Conservation (phyloP, 2,797 vertebrate genomes). For the Masticophis lateralis region DNA sequence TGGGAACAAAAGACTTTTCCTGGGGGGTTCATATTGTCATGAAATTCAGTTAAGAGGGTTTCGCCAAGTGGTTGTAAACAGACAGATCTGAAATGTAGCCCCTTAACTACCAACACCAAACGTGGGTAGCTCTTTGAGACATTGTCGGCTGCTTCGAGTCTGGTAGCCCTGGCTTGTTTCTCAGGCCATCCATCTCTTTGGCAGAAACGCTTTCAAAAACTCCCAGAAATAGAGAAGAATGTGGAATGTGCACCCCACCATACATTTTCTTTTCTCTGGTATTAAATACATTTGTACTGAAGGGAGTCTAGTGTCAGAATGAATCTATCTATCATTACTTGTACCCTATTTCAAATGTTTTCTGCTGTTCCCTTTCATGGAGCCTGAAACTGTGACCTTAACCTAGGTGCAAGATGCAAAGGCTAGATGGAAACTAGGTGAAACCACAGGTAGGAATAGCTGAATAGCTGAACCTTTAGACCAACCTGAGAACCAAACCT, state of each 20-base stretch:
- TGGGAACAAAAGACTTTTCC: background rate
- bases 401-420: slow-evolving; percentile 67
- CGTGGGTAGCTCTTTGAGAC: background rate
- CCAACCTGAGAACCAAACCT: slow-evolving; percentile 75
- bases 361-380: slow-evolving; percentile 49
- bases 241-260: too few relatives aligned
- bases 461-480: slow-evolving; percentile 84
- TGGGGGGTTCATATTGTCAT: background rate
- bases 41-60: background rate
- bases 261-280: background rate
- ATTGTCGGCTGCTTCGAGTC: background rate
- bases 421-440: slow-evolving; percentile 68
- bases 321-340: slow-evolving; percentile 33
- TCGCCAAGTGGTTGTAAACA: background rate
- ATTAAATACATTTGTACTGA: background rate
- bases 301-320: background rate
- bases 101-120: background rate
- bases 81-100: background rate
- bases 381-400: slow-evolving; percentile 68
- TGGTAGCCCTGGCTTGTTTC: background rate
- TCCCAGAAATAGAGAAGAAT: background rate
- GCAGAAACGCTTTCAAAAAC: background rate
- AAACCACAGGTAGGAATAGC: slow-evolving; percentile 75
- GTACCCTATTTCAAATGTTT: slow-evolving; percentile 31
- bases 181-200: background rate